Evolutionary conservation across 2,113 vertebrate species (phyloP).

Genomic region (pig (Sus scrofa)): T2T-Sscrofa CM000813.6:31957501-31958000

Average conservation of each 20-base stretch:
- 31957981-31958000: not conserved
- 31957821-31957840: not conserved
- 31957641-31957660: not conserved
- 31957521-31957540: not conserved
- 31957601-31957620: not conserved
- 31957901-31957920: not conserved
- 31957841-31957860: not conserved
- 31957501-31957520: not conserved
- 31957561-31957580: not conserved
- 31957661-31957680: not conserved
- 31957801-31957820: not conserved
- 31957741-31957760: not conserved
- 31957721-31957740: not conserved
- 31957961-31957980: not conserved
- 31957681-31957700: not conserved
- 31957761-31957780: not conserved
- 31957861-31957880: not conserved
- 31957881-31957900: fast-evolving
- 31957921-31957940: not conserved
- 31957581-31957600: not conserved
- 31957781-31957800: not conserved
- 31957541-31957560: not conserved
- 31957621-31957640: not conserved
- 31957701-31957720: not conserved
- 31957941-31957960: not conserved